Percentiles rank a stretch among this genome's conserved stretches.
Conservation (phyloP, 1,140 invertebrate species). For the Zaprionus inermis region DNA sequence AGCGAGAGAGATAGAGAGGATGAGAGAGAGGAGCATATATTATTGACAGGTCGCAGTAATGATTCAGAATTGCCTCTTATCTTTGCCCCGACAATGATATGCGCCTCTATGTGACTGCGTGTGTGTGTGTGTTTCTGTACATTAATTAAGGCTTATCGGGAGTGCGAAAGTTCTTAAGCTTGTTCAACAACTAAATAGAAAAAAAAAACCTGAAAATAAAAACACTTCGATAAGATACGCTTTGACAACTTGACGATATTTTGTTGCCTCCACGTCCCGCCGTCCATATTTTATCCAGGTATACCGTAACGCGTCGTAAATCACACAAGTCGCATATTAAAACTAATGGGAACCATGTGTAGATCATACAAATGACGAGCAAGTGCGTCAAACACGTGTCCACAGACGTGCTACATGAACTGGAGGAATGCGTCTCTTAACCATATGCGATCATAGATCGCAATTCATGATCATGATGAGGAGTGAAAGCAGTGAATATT, state of each 20-base stretch:
- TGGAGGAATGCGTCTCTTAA: slow-evolving; percentile 58
- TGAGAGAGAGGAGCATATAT: too few species aligned
- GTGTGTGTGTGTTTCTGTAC: slow-evolving; percentile 14
- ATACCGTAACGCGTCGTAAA: slow-evolving; percentile 13
- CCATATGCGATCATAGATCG: slow-evolving; percentile 26
- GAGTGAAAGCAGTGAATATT: slow-evolving; percentile 37
- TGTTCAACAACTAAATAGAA: slow-evolving; percentile 24
- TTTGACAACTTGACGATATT: slow-evolving; percentile 6
- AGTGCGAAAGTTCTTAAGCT: slow-evolving; percentile 40
- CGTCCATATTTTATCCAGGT: slow-evolving; percentile 9
- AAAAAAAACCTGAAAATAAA: background rate
- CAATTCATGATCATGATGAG: slow-evolving; percentile 15
- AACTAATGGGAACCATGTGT: slow-evolving; percentile 42
- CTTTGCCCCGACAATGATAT: background rate
- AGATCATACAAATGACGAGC: slow-evolving; percentile 42
- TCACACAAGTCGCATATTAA: slow-evolving; percentile 22
- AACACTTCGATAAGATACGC: slow-evolving; percentile 41
- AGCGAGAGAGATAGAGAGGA: background rate
- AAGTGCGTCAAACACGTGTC: slow-evolving; percentile 55
- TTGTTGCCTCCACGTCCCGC: background rate
- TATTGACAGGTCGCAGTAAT: slow-evolving; percentile 26
- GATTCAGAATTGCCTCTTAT: slow-evolving; percentile 23
- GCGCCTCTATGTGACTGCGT: background rate
- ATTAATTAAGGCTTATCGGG: slow-evolving; percentile 47
- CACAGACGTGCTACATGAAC: slow-evolving; percentile 23